Conservation (phyloP, 2,797 vertebrate species). For the Champsocephalus esox region DNA sequence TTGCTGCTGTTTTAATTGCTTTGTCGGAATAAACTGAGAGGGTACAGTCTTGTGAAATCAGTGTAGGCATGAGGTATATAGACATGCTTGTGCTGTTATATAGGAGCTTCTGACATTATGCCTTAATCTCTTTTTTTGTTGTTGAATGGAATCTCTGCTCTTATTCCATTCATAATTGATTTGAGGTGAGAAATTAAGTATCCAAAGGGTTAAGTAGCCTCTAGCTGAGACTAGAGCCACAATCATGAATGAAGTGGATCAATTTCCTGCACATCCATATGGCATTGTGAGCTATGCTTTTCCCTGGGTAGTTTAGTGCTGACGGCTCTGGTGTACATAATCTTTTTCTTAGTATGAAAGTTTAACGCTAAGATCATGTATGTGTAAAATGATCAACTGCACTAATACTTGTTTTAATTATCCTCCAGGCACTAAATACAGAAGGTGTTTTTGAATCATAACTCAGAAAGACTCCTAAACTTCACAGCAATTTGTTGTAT, state of each 20-base stretch:
- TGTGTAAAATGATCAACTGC: slow-evolving; percentile 1
- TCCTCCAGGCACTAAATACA: not conserved
- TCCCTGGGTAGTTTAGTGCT: not conserved
- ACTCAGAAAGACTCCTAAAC: not conserved
- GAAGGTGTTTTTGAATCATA: not conserved
- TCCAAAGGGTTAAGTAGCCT: not conserved
- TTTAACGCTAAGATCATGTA: not conserved
- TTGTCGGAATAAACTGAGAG: not conserved
- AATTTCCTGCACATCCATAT: slow-evolving; percentile 19
- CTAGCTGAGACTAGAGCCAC: not conserved
- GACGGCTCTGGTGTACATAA: not conserved
- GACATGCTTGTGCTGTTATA: not conserved
- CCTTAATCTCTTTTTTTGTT: not conserved
- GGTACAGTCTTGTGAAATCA: not conserved
- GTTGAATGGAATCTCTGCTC: too few relatives aligned
- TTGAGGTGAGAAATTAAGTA: not conserved
- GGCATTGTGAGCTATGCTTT: not conserved
- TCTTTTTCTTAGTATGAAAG: not conserved
- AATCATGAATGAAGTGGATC: slow-evolving; percentile 20
- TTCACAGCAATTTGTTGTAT: not conserved
- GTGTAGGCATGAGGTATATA: not conserved
- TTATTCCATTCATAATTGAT: slow-evolving; percentile 2
- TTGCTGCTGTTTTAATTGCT: not conserved
- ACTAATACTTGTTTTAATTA: not conserved
- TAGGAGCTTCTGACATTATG: not conserved